Evolutionary conservation across 1,140 invertebrate genomes (phyloP).

Genomic region (Trichonephila inaurata): DNA sequence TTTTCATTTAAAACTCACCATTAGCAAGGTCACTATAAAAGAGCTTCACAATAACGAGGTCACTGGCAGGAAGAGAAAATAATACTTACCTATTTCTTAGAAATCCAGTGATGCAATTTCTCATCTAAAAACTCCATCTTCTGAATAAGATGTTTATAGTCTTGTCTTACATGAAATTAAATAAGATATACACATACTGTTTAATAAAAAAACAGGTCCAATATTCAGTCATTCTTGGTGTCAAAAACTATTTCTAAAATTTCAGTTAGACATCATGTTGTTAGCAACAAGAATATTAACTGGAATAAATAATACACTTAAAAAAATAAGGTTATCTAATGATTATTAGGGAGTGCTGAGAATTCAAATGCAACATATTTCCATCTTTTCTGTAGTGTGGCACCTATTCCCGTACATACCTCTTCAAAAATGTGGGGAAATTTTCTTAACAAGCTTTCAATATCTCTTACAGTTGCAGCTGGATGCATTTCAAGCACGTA

Average conservation of each 20-base stretch:
- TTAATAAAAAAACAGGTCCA: not conserved
- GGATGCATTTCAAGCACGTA: slow-evolving; percentile 89
- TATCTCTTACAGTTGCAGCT: slow-evolving; percentile 85
- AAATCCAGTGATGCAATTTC: not conserved
- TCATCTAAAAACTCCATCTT: not conserved
- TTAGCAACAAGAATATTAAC: not conserved
- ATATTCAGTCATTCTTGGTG: not conserved
- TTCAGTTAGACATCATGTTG: not conserved
- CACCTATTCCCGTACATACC: slow-evolving; percentile 88
- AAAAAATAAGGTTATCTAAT: not conserved
- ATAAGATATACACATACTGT: not conserved
- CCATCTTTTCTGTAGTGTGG: slow-evolving; percentile 90
- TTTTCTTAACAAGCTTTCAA: slow-evolving; percentile 87
- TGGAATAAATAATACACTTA: not conserved
- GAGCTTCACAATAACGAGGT: not conserved
- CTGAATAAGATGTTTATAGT: not conserved
- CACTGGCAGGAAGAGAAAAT: not conserved
- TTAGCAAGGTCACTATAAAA: not conserved
- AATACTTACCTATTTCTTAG: not conserved
- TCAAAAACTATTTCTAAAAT: not conserved
- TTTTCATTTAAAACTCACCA: not conserved
- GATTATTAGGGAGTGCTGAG: not conserved
- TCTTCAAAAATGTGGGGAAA: slow-evolving; percentile 89
- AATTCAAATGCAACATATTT: slow-evolving; percentile 78
- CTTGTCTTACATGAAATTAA: not conserved